A percentile compares a stretch with the other conserved stretches of the same genome.
These are phyloP conservation scores for Sylvicola fuscatus DNA, from an alignment of 2,888 invertebrate genomes.

Conservation along the genomic window DNA sequence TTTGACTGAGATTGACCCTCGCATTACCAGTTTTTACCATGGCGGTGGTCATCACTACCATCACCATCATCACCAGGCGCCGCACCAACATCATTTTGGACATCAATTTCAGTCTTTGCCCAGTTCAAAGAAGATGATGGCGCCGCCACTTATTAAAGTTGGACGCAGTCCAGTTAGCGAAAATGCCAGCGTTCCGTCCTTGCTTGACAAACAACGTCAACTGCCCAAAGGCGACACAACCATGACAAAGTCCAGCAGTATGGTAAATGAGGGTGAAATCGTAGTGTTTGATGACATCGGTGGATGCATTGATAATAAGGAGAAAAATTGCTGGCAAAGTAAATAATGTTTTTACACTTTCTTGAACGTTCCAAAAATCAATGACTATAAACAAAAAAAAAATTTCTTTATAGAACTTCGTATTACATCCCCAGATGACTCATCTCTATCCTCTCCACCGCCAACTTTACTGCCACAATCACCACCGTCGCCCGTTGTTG, in stretches of 20 bases:
- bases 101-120: too few relatives aligned
- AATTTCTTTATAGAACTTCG: too few relatives aligned
- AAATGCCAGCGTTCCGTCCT: background rate
- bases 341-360: conserved; percentile 10
- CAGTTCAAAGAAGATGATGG: too few relatives aligned
- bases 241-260: conserved; percentile 13
- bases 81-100: conserved; percentile 12
- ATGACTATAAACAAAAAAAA: too few relatives aligned
- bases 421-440: too few relatives aligned
- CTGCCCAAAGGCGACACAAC: conserved; percentile 7
- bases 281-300: conserved; percentile 76
- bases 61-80: conserved; percentile 16
- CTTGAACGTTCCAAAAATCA: too few relatives aligned
- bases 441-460: too few relatives aligned
- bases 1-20: conserved; percentile 18
- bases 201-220: background rate
- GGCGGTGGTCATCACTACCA: conserved; percentile 6
- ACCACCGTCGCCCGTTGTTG: too few relatives aligned
- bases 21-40: conserved; percentile 8
- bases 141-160: conserved; percentile 14
- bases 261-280: conserved; percentile 57
- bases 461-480: too few relatives aligned
- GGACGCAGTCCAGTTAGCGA: conserved; percentile 21
- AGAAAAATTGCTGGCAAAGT: conserved; percentile 1
- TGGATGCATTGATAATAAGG: conserved; percentile 25